phyloP scores from a whole-genome alignment of 2,888 invertebrate species.

The Octonoba sinensis region DNA sequence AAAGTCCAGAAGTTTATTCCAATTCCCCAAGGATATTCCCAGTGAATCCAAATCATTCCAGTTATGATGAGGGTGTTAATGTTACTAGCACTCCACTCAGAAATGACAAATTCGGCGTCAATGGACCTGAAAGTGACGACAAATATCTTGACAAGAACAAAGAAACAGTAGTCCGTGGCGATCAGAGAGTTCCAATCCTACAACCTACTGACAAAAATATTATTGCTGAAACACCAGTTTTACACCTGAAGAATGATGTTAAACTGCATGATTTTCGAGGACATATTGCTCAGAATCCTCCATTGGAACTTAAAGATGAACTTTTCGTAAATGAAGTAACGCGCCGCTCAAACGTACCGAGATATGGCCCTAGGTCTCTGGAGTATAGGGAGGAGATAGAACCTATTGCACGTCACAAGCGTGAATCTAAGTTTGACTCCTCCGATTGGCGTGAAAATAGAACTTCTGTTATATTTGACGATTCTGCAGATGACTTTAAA shows the following conservation, averaged over 20 bases:
- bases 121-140: no score
- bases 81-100: no score
- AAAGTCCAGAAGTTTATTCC: no score
- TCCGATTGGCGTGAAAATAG: not conserved
- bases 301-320: conserved; percentile 38
- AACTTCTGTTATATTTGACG: conserved; percentile 26
- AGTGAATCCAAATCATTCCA: no score
- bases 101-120: no score
- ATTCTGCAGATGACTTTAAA: no score
- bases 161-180: no score
- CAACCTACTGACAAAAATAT: conserved; percentile 13
- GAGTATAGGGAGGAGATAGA: not conserved
- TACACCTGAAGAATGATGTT: conserved; percentile 14
- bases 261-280: conserved; percentile 19
- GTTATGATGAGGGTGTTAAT: no score
- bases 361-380: conserved; percentile 44
- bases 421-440: not conserved
- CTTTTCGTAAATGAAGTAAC: conserved; percentile 48
- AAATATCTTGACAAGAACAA: no score
- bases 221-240: conserved; percentile 32
- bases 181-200: no score
- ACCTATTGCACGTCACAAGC: conserved; percentile 2
- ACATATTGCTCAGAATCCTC: conserved; percentile 29
- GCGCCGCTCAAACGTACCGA: conserved; percentile 1
- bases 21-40: no score